Conservation (phyloP, 2,797 vertebrate genomes). For the Rhynchonycteris naso region DNA sequence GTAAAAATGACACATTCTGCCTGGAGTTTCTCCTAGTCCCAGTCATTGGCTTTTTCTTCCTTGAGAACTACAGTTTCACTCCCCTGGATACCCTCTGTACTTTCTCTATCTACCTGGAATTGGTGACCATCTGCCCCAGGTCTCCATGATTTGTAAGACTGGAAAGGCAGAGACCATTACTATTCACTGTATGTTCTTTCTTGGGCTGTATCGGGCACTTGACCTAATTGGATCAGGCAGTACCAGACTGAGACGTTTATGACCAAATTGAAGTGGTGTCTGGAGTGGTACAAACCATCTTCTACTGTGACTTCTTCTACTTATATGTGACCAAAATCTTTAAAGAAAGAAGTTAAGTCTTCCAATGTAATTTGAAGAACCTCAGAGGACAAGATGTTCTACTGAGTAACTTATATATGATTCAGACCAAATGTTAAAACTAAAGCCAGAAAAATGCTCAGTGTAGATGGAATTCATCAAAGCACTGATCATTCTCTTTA, state of each 20-base stretch:
- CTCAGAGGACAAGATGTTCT: neutral
- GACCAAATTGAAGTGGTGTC: slow-evolving; percentile 96
- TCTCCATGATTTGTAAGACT: slow-evolving; percentile 98
- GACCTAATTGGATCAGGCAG: slow-evolving; percentile 97
- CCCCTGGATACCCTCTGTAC: slow-evolving; percentile 93
- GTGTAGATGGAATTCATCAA: neutral
- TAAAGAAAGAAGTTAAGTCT: slow-evolving; percentile 89
- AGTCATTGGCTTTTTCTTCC: slow-evolving; percentile 93
- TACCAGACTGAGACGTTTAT: slow-evolving; percentile 94
- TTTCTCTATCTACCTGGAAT: slow-evolving; percentile 97
- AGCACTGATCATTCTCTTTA: neutral
- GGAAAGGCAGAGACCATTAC: slow-evolving; percentile 97
- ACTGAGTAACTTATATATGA: neutral
- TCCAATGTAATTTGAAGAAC: slow-evolving; percentile 87
- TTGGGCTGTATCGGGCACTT: slow-evolving; percentile 94
- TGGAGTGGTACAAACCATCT: slow-evolving; percentile 96
- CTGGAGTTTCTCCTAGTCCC: slow-evolving; percentile 96
- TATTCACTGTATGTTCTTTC: slow-evolving; percentile 96
- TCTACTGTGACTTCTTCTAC: slow-evolving; percentile 99
- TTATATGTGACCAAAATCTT: slow-evolving; percentile 93
- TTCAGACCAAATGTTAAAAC: neutral
- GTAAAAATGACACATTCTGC: slow-evolving; percentile 93
- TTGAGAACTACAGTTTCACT: slow-evolving; percentile 95
- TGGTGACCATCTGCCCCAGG: slow-evolving; percentile 97
- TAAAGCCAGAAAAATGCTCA: neutral